These are phyloP conservation scores for Podarcis raffonei DNA, from an alignment of 2,113 vertebrate species.

Conservation along the genomic window DNA sequence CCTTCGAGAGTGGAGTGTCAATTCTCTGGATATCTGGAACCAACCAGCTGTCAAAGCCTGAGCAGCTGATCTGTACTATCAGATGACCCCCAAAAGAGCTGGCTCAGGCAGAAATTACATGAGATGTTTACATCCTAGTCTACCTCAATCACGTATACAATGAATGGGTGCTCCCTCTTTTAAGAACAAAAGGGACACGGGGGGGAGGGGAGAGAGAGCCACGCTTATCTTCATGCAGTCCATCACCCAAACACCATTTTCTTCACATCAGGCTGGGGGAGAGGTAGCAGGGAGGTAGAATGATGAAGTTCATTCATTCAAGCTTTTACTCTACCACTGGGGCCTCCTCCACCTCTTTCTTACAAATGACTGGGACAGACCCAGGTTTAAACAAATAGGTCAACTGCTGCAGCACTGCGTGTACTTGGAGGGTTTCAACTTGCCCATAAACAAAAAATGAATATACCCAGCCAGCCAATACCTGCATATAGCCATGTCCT, in stretches of 20 bases:
- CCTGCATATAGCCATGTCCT: constrained; percentile 88
- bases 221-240: neutral
- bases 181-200: neutral
- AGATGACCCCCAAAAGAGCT: neutral
- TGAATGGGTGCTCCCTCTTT: neutral
- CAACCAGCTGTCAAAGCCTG: neutral
- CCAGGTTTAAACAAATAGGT: neutral
- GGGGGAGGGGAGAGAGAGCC: neutral
- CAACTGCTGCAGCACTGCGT: neutral
- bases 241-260: neutral
- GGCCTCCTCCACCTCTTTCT: neutral
- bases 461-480: constrained; percentile 57
- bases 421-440: neutral
- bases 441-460: neutral
- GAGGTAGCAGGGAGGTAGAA: neutral
- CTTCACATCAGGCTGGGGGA: neutral
- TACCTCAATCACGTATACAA: neutral
- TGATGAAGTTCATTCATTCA: neutral
- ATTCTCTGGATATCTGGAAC: neutral
- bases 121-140: neutral
- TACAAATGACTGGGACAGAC: no score
- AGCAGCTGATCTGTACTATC: neutral
- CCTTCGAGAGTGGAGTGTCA: no score
- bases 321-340: neutral
- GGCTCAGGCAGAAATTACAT: neutral